Evolutionary conservation across 2,113 vertebrate genomes (phyloP).

Genomic region (Phalacrocorax aristotelis): DNA sequence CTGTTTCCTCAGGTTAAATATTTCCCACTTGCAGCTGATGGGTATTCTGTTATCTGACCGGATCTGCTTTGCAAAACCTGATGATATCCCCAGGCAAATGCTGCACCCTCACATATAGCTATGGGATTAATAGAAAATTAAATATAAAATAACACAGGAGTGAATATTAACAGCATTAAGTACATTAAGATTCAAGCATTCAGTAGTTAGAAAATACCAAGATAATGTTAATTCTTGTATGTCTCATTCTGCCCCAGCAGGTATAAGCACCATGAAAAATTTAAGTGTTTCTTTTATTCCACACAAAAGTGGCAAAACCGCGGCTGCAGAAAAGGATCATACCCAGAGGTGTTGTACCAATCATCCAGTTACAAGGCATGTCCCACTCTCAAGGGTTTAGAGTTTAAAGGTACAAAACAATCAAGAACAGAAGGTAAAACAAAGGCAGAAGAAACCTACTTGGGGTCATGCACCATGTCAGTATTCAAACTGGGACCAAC

Average conservation of each 20-base stretch:
- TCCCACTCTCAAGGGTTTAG: not conserved
- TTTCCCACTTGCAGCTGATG: not conserved
- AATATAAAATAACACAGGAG: not conserved
- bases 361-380: not conserved
- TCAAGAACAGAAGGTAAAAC: not conserved
- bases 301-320: not conserved
- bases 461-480: not conserved
- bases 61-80: not conserved
- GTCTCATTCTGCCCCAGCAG: not conserved
- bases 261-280: not conserved
- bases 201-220: not conserved
- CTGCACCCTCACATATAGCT: not conserved
- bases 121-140: not conserved
- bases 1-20: accelerated
- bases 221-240: not conserved
- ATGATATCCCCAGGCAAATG: not conserved
- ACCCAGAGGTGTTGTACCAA: not conserved
- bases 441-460: not conserved
- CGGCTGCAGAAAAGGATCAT: not conserved
- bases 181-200: not conserved
- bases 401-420: not conserved
- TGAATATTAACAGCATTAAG: not conserved
- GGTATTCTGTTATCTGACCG: not conserved
- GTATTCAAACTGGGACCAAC: not conserved
- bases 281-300: not conserved